A percentile compares a stretch with the other conserved stretches of the same genome.
phyloP scores from a whole-genome alignment of 2,797 vertebrate species.

The Sebastes kiyomatsui region DNA sequence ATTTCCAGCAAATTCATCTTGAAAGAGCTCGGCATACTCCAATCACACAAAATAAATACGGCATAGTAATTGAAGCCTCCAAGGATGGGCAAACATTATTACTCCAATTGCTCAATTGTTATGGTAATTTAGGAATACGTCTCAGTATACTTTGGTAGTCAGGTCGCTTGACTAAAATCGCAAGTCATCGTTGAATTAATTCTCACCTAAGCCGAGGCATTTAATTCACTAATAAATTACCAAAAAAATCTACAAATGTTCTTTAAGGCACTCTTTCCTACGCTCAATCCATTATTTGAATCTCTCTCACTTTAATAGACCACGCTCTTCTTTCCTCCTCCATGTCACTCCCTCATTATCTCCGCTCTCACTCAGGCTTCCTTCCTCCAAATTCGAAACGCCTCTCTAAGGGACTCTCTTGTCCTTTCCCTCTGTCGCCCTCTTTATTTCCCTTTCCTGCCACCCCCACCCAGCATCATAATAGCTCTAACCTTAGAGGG shows the following conservation, averaged over 20 bases:
- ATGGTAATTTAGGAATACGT: constrained; percentile 76
- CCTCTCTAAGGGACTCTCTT: constrained; percentile 60
- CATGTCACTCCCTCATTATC: constrained; percentile 50
- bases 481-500: constrained; percentile 63
- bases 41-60: constrained; percentile 81
- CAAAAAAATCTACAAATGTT: constrained; percentile 37
- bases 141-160: constrained; percentile 58
- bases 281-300: constrained; percentile 34
- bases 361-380: constrained; percentile 54
- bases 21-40: constrained; percentile 70
- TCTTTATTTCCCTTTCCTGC: constrained; percentile 68
- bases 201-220: constrained; percentile 36
- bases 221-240: constrained; percentile 48
- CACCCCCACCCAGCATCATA: constrained; percentile 49
- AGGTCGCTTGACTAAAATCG: constrained; percentile 62
- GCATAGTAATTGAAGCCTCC: constrained; percentile 70
- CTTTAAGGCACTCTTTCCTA: constrained; percentile 16
- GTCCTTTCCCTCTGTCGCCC: constrained; percentile 48
- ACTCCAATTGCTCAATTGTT: constrained; percentile 76
- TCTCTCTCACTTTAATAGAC: constrained; percentile 33
- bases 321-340: constrained; percentile 17
- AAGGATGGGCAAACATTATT: constrained; percentile 74
- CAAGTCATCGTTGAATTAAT: constrained; percentile 60
- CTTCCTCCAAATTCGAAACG: constrained; percentile 62
- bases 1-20: constrained; percentile 70